Evolutionary conservation across 2,888 invertebrate genomes (phyloP), one percentile per base, ranked within the genome.

Genomic region (Lithosia quadra): DNA sequence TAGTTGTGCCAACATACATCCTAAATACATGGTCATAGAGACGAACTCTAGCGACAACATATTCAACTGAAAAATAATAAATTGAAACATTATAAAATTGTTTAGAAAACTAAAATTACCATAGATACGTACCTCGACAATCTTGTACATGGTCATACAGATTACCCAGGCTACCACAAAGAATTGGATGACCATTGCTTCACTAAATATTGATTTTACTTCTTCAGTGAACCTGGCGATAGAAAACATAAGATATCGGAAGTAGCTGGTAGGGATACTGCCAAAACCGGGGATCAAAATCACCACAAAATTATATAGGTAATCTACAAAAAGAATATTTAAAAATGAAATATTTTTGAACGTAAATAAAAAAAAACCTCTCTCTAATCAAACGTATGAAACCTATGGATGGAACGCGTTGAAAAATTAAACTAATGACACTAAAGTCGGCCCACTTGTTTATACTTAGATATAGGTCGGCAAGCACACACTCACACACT

Each of bases 71-170:
- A 91, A 90, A 60, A 70, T 72, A 63, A 55, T n/a, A 33, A 59
- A 11, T 21, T n/a, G n/a, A n/a, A 58, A 7, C 13, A 60, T 53
- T 58, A 24, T 63, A 53, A 56, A 5, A 21, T 2, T 62, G 0
- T 39, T 39, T 43, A 9, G 2, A 9, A 24, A 59, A 24, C 21
- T 10, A 53, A n/a, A 22, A 65, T 10, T 15, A n/a, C 24, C 7
- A 60, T 24, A 11, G 24, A 39, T 67, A 86, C 90, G 77, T 85
- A 93, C 93, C 62, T 86, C 89, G 24, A 89, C 89, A 61, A 93
- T 91, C 74, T 91, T 93, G 78, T 93, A 93, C n/a, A 90, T 84
- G 2, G 92, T 92, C 91, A 92, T 93, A 73, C 93, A 93, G 72
- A 93, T 88, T 4, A 93, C 92, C 93, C 91, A 92, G 9, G 90